phyloP scores from a whole-genome alignment of 2,888 invertebrate species.

The Neoscelio sp. region DNA sequence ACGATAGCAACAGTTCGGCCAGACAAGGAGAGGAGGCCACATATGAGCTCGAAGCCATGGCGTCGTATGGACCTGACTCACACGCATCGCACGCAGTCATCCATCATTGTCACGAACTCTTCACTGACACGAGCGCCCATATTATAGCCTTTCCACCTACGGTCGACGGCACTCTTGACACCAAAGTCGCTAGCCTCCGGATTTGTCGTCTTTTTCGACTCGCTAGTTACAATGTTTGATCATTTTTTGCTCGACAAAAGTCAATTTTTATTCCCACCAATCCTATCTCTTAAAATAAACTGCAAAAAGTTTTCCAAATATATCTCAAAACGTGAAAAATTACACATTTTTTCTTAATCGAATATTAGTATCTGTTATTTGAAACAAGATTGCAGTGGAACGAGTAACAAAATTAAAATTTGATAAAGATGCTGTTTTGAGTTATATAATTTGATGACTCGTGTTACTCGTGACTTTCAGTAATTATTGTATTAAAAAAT shows the following conservation, averaged over 20 bases:
- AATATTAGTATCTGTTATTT: too few relatives aligned
- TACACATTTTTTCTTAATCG: too few relatives aligned
- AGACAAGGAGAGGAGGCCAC: slow-evolving; percentile 78
- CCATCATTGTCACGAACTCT: slow-evolving; percentile 82
- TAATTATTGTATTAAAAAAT: too few relatives aligned
- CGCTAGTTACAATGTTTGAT: slow-evolving; percentile 40
- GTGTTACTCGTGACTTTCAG: too few relatives aligned
- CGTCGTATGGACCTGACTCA: slow-evolving; percentile 81
- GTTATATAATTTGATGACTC: too few relatives aligned
- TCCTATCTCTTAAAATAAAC: slow-evolving; percentile 13
- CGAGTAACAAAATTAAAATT: too few relatives aligned
- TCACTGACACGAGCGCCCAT: slow-evolving; percentile 76
- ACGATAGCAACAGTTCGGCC: slow-evolving; percentile 79
- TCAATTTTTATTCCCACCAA: slow-evolving; percentile 39
- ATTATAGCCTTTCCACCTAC: slow-evolving; percentile 67
- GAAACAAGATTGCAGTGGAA: too few relatives aligned
- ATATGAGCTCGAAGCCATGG: slow-evolving; percentile 78
- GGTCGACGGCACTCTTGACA: slow-evolving; percentile 66
- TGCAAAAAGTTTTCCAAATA: not conserved
- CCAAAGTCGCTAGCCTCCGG: slow-evolving; percentile 64
- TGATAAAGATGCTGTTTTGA: too few relatives aligned
- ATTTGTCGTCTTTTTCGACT: slow-evolving; percentile 63
- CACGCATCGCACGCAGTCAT: slow-evolving; percentile 81
- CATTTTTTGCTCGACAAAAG: slow-evolving; percentile 43
- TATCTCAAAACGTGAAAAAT: too few relatives aligned